phyloP scores from a whole-genome alignment of 1,140 invertebrate species.

The Hypsibius dujardini region DNA sequence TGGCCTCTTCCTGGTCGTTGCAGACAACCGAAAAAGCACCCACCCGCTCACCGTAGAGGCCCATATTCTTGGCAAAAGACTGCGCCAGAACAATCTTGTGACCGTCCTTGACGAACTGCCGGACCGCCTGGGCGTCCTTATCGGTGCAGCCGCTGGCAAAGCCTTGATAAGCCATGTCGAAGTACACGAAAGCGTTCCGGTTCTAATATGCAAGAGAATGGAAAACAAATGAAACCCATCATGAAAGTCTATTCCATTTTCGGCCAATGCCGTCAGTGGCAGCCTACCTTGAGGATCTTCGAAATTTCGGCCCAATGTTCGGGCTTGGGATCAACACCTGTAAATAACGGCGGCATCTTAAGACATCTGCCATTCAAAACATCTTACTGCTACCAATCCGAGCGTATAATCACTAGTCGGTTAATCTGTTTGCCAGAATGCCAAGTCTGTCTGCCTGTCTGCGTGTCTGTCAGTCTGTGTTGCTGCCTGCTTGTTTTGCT shows the following conservation, averaged over 20 bases:
- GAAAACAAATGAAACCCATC: not conserved
- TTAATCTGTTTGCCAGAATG: no score
- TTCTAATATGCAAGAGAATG: constrained; percentile 25
- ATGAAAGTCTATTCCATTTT: no score
- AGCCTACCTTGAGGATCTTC: constrained; percentile 54
- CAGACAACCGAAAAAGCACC: constrained; percentile 76
- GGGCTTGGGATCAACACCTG: constrained; percentile 28
- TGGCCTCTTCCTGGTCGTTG: constrained; percentile 58
- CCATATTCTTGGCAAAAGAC: constrained; percentile 99
- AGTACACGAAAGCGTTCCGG: constrained; percentile 75
- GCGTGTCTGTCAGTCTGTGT: no score
- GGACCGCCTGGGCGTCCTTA: constrained; percentile 70
- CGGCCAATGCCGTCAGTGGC: no score
- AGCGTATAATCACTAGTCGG: no score
- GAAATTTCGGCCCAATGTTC: constrained; percentile 76
- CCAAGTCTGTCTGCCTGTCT: no score
- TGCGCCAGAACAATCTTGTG: constrained; percentile 75
- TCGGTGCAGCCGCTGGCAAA: constrained; percentile 56
- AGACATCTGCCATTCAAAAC: constrained; percentile 26
- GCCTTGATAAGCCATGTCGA: constrained; percentile 99
- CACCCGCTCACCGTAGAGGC: constrained; percentile 74
- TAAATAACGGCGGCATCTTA: not conserved
- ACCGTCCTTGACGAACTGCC: constrained; percentile 77
- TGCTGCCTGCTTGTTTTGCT: no score
- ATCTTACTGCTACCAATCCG: constrained; percentile 30